Base-by-base conservation (phyloP, 2,113 vertebrate species). In the Myiopsitta monachus region DNA sequence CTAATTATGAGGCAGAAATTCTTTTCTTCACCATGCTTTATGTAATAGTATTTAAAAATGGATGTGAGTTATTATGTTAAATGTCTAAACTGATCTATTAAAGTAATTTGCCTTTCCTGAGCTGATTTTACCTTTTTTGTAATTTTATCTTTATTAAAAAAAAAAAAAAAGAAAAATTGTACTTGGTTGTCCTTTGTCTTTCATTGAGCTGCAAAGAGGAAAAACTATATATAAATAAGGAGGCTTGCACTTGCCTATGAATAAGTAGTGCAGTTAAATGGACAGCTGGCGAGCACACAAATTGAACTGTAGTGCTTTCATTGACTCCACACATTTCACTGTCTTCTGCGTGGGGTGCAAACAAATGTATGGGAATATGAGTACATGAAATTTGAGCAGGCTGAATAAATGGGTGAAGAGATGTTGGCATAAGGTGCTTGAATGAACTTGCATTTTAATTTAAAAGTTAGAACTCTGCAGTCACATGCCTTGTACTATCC, bases 131-230 rank as follows among this genome's bases (percentile, higher is more conserved):
- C 97, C 96, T 98, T 98, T 98, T 98, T 98, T 98, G 98, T 98
- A 98, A 98, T 98, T 98, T 97, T 97, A 98, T 98, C 98, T 98
- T 98, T 98, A 98, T 98, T 98, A 98, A 98, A 98, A 98, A 97
- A 97, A 95, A 96, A 96, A 98, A 98, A 97, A 97, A 95, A 96
- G 94, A 97, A 97, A 96, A 97, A 98, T 93, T 95, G 89, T 95
- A 97, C 88, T 77, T 97, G 49, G 49, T 96, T 96, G 96, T 95
- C 88, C 95, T 95, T 93, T 96, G 97, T 98, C 90, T 63, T 19
- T 98, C 81, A 94, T 97, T 98, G 74, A 75, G 57, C 47, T 84
- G 47, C 49, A 21, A n/a, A 64, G 39, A 74, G 24, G 44, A 79
- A 41, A 43, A 83, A 5, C 36, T 39, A 21, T 46, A 1, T 47